These are phyloP conservation scores for Nipponacmea schrenckii DNA, from an alignment of 2,888 invertebrate species.

Conservation along the genomic window DNA sequence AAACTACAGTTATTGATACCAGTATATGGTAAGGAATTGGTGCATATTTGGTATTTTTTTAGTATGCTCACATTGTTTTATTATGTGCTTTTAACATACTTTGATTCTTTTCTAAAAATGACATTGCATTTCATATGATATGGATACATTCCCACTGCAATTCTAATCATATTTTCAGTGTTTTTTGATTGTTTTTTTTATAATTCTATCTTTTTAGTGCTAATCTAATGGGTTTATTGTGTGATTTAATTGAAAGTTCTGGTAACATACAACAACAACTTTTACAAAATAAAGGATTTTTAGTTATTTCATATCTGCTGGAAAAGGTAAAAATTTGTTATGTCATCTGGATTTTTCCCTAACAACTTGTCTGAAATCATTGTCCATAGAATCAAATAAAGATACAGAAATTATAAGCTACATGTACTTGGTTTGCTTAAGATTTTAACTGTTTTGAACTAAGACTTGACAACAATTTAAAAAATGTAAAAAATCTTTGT, in stretches of 20 bases:
- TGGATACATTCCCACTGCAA: neutral
- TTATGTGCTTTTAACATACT: neutral
- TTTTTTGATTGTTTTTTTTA: neutral
- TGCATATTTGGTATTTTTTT: neutral
- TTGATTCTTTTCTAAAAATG: neutral
- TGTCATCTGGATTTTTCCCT: neutral
- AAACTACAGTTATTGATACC: conserved; percentile 63
- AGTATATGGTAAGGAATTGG: conserved; percentile 65
- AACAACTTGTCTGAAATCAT: neutral
- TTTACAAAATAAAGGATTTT: conserved; percentile 97
- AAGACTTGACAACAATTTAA: neutral
- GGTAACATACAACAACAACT: conserved; percentile 99
- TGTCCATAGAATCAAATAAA: neutral
- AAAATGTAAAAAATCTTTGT: conserved; percentile 73
- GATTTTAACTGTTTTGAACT: neutral
- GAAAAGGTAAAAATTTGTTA: conserved; percentile 75
- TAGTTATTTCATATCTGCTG: conserved; percentile 96
- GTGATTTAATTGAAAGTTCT: conserved; percentile 95
- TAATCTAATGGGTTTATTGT: conserved; percentile 96
- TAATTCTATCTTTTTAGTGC: conserved; percentile 75
- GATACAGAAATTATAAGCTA: neutral
- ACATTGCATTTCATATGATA: no score
- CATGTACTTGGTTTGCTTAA: neutral
- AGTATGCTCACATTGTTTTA: neutral
- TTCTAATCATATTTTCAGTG: neutral